Conservation (phyloP, 1,140 invertebrate species). For the Dreissena polymorpha region DNA sequence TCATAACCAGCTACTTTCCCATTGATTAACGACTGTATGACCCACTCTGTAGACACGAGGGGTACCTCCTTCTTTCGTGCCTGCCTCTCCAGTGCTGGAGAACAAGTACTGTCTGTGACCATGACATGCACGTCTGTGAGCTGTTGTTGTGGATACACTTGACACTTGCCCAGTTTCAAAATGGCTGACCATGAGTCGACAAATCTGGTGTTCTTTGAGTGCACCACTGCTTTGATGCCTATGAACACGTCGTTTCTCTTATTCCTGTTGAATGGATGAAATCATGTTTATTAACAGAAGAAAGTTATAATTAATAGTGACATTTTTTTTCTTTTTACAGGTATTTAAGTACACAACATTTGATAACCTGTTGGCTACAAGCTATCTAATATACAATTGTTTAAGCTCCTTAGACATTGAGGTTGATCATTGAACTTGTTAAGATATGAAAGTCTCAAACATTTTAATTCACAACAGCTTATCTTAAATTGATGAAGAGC, state of each 20-base stretch:
- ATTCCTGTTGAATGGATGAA: slow-evolving; percentile 38
- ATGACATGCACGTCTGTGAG: slow-evolving; percentile 62
- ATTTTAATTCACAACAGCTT: too few species aligned
- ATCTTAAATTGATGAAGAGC: too few species aligned
- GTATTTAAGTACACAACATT: background rate
- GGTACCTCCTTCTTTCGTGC: slow-evolving; percentile 71
- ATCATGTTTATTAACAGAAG: background rate
- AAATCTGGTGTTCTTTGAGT: slow-evolving; percentile 68
- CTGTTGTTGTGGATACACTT: slow-evolving; percentile 31
- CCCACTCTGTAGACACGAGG: slow-evolving; percentile 78
- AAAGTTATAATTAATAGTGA: background rate
- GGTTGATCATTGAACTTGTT: too few species aligned
- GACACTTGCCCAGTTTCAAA: slow-evolving; percentile 36
- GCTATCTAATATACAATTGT: too few species aligned
- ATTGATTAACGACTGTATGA: slow-evolving; percentile 78
- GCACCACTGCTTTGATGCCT: slow-evolving; percentile 69
- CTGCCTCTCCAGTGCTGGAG: slow-evolving; percentile 59
- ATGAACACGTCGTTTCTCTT: slow-evolving; percentile 55
- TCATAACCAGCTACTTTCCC: slow-evolving; percentile 68
- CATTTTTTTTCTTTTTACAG: background rate
- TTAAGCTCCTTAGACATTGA: too few species aligned
- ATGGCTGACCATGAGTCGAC: slow-evolving; percentile 73
- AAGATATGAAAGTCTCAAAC: too few species aligned
- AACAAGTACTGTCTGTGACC: slow-evolving; percentile 68
- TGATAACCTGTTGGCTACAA: too few species aligned